A percentile compares a stretch with the other conserved stretches of the same genome.
These are phyloP conservation scores for Ptilonorhynchus violaceus DNA, from an alignment of 2,113 vertebrate genomes.

Conservation along the genomic window DNA sequence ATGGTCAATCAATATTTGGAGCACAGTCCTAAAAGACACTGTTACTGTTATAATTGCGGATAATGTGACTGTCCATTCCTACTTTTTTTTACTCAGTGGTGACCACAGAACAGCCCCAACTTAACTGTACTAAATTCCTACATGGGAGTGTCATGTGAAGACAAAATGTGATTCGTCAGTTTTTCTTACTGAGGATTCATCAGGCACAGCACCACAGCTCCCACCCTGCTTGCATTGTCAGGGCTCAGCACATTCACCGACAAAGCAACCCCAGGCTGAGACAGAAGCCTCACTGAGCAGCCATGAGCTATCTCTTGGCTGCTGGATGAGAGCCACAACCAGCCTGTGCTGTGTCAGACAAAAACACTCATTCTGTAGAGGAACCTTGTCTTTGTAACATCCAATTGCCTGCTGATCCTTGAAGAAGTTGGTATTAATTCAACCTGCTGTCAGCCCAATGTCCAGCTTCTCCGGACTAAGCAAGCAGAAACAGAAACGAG, in stretches of 20 bases:
- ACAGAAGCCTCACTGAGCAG: not conserved
- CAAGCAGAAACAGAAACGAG: not conserved
- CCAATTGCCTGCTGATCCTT: not conserved
- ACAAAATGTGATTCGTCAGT: not conserved
- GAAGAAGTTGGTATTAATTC: not conserved
- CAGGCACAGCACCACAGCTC: not conserved
- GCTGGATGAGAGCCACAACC: not conserved
- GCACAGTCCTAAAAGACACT: not conserved
- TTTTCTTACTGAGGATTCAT: not conserved
- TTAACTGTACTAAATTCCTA: not conserved
- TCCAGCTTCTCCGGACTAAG: not conserved
- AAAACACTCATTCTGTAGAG: not conserved
- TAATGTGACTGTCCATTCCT: not conserved
- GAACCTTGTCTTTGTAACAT: not conserved
- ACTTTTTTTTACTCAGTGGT: not conserved
- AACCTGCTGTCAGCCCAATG: not conserved
- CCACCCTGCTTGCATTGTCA: not conserved
- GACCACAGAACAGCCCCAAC: not conserved
- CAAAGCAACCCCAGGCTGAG: not conserved
- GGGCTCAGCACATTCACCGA: not conserved
- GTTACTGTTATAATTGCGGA: not conserved
- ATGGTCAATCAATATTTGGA: not conserved
- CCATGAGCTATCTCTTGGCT: fast-evolving
- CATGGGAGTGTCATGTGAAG: not conserved
- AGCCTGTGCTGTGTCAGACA: not conserved